Evolutionary conservation across 2,113 vertebrate genomes (phyloP), one percentile per base, ranked within the genome.

Genomic region (Gavialis gangeticus): DNA sequence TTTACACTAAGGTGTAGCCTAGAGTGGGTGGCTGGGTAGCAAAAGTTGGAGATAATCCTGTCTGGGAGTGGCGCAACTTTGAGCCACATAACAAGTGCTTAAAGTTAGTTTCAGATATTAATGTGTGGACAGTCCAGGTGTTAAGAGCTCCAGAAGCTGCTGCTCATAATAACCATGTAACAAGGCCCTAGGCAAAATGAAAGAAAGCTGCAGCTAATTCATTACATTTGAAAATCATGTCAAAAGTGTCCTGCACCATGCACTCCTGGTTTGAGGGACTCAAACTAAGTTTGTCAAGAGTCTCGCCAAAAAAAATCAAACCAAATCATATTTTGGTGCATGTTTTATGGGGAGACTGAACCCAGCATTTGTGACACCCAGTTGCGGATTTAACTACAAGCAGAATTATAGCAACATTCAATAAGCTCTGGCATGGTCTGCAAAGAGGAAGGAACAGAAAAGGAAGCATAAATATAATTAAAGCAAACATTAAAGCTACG

Each of bases 371-470:
- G 37, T 46, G 69, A 22, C 19, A 34, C 34, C 9, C 21, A 46
- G 34, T 25, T 22, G 21, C 46, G 46, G 69, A 73, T 37, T 14
- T 24, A 73, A 22, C 37, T 7, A 4, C 21, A 46, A 22, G 21
- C 46, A 46, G 46, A 46, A 46, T 46, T 46, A 46, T 9, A 46
- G 46, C 8, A 46, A 9, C 8, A 9, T 46, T 46, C 46, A 2
- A 9, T 46, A 2, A 46, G 46, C 46, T 46, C 46, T 37, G 46
- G 46, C 46, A 46, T 46, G 46, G 46, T 46, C 37, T 76, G 30
- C 62, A 15, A 4, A 24, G 27, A 84, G 75, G 0, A 0, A 56
- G 37, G 16, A 37, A 1, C 30, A 30, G 16, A 4, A 7, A 82
- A 28, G 30, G 15, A 64, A 85, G 5, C 3, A 81, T 81, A 57